Evolutionary conservation across 2,113 vertebrate genomes (phyloP).

Genomic region (Pipa parva): DNA sequence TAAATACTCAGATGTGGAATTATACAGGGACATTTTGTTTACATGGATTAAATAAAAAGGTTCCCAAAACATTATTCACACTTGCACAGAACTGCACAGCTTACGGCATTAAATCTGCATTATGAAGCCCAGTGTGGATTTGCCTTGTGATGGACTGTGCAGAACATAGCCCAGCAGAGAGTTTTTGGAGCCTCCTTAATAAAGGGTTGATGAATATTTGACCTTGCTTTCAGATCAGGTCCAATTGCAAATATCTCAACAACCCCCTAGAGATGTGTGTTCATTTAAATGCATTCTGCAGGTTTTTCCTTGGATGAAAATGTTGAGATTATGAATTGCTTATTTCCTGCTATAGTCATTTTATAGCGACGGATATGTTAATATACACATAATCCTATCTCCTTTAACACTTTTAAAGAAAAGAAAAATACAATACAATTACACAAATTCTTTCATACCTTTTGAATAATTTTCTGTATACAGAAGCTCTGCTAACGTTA

Average conservation of each 20-base stretch:
- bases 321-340: constrained; percentile 41
- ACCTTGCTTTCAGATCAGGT: constrained; percentile 39
- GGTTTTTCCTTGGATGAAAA: constrained; percentile 40
- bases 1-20: background rate
- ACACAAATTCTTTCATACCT: too few relatives aligned
- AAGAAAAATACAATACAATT: constrained; percentile 19
- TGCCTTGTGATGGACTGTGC: constrained; percentile 33
- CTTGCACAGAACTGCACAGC: constrained; percentile 10
- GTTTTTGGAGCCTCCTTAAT: constrained; percentile 33
- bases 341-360: constrained; percentile 36
- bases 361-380: constrained; percentile 37
- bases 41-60: constrained; percentile 9
- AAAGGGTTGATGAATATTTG: constrained; percentile 40
- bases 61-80: constrained; percentile 1
- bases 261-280: constrained; percentile 29
- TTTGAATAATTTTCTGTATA: too few relatives aligned
- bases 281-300: constrained; percentile 43
- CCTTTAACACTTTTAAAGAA: constrained; percentile 36
- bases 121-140: constrained; percentile 32
- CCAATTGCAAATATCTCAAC: constrained; percentile 41
- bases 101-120: constrained; percentile 37
- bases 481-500: too few relatives aligned
- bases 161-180: constrained; percentile 35
- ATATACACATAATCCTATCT: constrained; percentile 35
- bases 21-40: constrained; percentile 10